phyloP scores from a whole-genome alignment of 2,888 invertebrate genomes.

The Campopleginae sp. region DNA sequence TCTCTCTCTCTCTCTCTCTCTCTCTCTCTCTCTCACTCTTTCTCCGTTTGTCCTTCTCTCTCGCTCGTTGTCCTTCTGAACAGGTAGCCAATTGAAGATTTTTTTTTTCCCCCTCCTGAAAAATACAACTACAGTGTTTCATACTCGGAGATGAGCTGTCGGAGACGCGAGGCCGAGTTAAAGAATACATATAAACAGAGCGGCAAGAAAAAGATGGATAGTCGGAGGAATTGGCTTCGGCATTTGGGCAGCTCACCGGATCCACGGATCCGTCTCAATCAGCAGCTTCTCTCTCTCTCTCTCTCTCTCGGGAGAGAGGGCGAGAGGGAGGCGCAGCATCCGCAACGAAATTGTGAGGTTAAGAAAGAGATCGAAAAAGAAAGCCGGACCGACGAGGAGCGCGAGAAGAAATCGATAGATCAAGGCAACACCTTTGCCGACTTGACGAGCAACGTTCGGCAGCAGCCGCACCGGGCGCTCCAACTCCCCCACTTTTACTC shows the following conservation, averaged over 20 bases:
- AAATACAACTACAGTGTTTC: constrained; percentile 34
- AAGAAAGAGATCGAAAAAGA: constrained; percentile 43
- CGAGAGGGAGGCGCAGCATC: constrained; percentile 19
- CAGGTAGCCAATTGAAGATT: constrained; percentile 40
- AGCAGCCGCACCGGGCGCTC: constrained; percentile 48
- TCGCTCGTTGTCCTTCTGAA: constrained; percentile 57
- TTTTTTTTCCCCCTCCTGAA: constrained; percentile 7
- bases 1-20: constrained; percentile 44
- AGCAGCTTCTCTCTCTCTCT: constrained; percentile 59
- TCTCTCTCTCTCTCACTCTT: constrained; percentile 51
- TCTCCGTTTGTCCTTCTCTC: constrained; percentile 44
- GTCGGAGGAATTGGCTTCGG: constrained; percentile 65
- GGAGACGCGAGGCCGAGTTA: constrained; percentile 14
- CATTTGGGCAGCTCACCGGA: constrained; percentile 62
- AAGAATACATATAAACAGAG: constrained; percentile 13
- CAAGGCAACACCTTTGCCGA: constrained; percentile 77
- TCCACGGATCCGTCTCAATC: constrained; percentile 73
- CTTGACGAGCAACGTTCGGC: constrained; percentile 66
- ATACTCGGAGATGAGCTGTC: constrained; percentile 18
- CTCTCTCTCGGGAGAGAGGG: constrained; percentile 42
- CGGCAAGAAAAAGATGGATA: constrained; percentile 11
- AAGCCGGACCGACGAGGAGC: constrained; percentile 58
- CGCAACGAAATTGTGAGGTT: neutral
- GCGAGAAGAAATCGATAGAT: constrained; percentile 77
- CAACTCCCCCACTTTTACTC: constrained; percentile 30